Conservation (phyloP, 1,140 invertebrate species). For the Atta cephalotes region DNA sequence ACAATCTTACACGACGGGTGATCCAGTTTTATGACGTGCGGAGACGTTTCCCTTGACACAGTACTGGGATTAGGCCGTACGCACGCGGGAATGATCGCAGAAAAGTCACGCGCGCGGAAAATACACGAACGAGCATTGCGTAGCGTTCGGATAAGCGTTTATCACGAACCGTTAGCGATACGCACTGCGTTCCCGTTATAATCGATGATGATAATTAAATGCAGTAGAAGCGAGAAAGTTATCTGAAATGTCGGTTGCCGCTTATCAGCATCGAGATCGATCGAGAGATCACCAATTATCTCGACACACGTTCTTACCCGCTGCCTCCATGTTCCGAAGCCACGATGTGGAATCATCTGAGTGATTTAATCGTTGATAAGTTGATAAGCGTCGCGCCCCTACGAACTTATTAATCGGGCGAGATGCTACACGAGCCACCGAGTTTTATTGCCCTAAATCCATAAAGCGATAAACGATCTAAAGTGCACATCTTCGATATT, state of each 20-base stretch:
- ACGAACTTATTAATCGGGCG: not conserved
- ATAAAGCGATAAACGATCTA: constrained; percentile 4
- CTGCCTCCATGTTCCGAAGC: not conserved
- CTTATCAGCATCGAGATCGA: constrained; percentile 65
- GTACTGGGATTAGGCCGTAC: not conserved
- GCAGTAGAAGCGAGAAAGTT: constrained; percentile 39
- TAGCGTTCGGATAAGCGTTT: constrained; percentile 1
- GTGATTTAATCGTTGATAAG: constrained; percentile 24
- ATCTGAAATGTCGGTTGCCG: constrained; percentile 39
- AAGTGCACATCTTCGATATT: not conserved
- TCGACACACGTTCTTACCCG: constrained; percentile 57
- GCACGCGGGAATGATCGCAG: not conserved
- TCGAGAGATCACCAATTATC: constrained; percentile 71
- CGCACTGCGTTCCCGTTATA: constrained; percentile 65
- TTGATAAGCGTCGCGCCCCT: not conserved
- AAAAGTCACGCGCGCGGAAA: constrained; percentile 19
- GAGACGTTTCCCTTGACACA: constrained; percentile 35
- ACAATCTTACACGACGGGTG: not conserved
- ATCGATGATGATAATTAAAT: constrained; percentile 60
- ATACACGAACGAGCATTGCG: not conserved
- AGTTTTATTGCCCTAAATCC: constrained; percentile 31
- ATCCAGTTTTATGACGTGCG: constrained; percentile 5
- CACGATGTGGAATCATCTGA: constrained; percentile 34
- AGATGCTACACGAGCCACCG: constrained; percentile 7
- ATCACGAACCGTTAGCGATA: constrained; percentile 65